Evolutionary conservation across 2,888 invertebrate genomes (phyloP).

Genomic region (Apodemia duryi): DNA sequence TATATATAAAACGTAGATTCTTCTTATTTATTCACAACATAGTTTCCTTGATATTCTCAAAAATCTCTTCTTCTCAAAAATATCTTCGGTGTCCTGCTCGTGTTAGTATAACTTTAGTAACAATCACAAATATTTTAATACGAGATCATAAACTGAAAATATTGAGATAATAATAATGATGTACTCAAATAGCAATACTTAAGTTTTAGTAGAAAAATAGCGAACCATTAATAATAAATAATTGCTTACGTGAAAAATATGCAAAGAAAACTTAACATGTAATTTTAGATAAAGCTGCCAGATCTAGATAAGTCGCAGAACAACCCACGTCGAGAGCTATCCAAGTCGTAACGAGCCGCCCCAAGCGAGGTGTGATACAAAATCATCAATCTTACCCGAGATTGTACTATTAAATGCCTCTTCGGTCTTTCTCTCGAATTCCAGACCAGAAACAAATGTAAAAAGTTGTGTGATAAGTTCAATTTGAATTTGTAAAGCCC

Average conservation of each 20-base stretch:
- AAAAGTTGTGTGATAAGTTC: slow-evolving; percentile 80
- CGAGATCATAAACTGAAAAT: no score
- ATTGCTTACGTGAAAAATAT: slow-evolving; percentile 51
- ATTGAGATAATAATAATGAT: no score
- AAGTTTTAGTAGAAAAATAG: not conserved
- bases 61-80: no score
- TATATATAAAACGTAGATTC: no score
- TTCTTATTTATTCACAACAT: no score
- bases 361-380: slow-evolving; percentile 79
- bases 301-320: slow-evolving; percentile 76
- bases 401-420: slow-evolving; percentile 80
- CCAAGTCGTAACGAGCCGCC: slow-evolving; percentile 77
- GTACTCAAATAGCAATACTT: not conserved
- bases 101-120: no score
- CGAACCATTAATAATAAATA: slow-evolving; percentile 41
- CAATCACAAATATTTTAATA: no score
- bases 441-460: slow-evolving; percentile 79
- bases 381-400: slow-evolving; percentile 79
- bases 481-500: slow-evolving; percentile 80
- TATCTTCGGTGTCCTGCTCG: no score
- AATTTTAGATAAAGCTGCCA: slow-evolving; percentile 78
- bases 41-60: no score
- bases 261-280: slow-evolving; percentile 76
- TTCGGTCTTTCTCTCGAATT: slow-evolving; percentile 75
- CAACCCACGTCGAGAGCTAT: slow-evolving; percentile 74